A percentile compares a stretch with the other conserved stretches of the same genome.
These are phyloP conservation scores for Drosophila lacicola DNA, from an alignment of 2,888 invertebrate genomes.

Conservation along the genomic window DNA sequence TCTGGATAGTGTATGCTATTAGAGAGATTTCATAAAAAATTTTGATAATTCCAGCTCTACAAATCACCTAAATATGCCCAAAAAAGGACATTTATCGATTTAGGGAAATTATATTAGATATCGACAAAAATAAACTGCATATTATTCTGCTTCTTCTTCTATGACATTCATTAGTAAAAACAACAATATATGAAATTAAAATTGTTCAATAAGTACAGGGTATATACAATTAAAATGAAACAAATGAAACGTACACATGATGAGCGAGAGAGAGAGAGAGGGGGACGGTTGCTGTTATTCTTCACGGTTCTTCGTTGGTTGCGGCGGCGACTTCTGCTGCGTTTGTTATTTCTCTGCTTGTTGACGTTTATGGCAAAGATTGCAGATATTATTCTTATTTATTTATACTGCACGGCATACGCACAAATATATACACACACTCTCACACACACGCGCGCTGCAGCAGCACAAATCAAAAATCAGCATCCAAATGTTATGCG, in stretches of 20 bases:
- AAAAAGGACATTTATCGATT: too few relatives aligned
- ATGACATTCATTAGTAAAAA: neutral
- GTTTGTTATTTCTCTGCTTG: conserved; percentile 31
- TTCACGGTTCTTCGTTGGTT: conserved; percentile 45
- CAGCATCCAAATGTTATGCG: conserved; percentile 67
- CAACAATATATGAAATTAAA: too few relatives aligned
- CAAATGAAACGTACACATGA: conserved; percentile 70
- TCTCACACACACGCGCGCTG: conserved; percentile 3
- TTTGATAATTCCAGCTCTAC: too few relatives aligned
- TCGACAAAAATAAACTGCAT: too few relatives aligned
- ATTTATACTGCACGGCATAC: conserved; percentile 64
- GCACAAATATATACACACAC: conserved; percentile 12
- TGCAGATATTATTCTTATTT: conserved; percentile 77
- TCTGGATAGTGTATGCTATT: too few relatives aligned
- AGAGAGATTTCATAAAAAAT: too few relatives aligned
- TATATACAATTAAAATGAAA: conserved; percentile 13
- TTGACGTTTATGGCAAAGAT: conserved; percentile 62
- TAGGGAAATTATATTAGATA: too few relatives aligned
- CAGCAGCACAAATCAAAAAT: conserved; percentile 54
- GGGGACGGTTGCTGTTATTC: conserved; percentile 16
- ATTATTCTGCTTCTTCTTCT: too few relatives aligned
- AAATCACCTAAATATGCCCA: too few relatives aligned
- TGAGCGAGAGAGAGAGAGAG: conserved; percentile 23
- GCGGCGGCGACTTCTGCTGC: conserved; percentile 15
- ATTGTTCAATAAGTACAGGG: neutral